phyloP scores from a whole-genome alignment of 37 sponge, comb jelly and placozoan genomes.

The Spongia lamella region DNA sequence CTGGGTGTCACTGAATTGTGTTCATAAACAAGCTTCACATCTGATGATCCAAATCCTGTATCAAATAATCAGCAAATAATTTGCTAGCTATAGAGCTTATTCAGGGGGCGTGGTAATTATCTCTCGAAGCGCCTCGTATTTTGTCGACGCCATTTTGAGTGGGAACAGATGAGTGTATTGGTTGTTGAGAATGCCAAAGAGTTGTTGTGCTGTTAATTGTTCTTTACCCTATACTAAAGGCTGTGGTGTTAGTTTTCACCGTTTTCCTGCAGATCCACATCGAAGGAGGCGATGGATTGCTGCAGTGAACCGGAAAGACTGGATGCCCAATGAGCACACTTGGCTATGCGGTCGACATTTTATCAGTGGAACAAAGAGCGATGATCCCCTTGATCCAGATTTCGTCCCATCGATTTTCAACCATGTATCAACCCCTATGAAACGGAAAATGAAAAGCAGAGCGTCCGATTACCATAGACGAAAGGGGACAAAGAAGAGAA shows the following conservation, averaged over 20 bases:
- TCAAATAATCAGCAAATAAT: no score
- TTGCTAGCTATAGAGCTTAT: no score
- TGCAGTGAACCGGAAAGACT: constrained; percentile 37
- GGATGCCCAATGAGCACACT: constrained; percentile 41
- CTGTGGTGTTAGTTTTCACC: constrained; percentile 35
- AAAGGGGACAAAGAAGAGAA: constrained; percentile 27
- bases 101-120: no score
- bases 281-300: constrained; percentile 46
- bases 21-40: no score
- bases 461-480: constrained; percentile 29
- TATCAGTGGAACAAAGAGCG: constrained; percentile 43
- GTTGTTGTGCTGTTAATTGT: constrained; percentile 51
- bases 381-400: constrained; percentile 60
- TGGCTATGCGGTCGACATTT: constrained; percentile 59
- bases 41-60: no score
- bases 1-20: no score
- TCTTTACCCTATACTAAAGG: constrained; percentile 26
- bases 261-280: constrained; percentile 40
- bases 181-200: constrained; percentile 46
- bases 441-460: constrained; percentile 18
- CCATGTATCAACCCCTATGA: constrained; percentile 28
- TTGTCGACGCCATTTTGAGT: constrained; percentile 31
- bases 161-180: constrained; percentile 15
- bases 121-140: no score
- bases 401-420: constrained; percentile 56